These are phyloP conservation scores for Chlorospingus semifuscus DNA, from an alignment of 2,797 vertebrate species.

Conservation along the genomic window DNA sequence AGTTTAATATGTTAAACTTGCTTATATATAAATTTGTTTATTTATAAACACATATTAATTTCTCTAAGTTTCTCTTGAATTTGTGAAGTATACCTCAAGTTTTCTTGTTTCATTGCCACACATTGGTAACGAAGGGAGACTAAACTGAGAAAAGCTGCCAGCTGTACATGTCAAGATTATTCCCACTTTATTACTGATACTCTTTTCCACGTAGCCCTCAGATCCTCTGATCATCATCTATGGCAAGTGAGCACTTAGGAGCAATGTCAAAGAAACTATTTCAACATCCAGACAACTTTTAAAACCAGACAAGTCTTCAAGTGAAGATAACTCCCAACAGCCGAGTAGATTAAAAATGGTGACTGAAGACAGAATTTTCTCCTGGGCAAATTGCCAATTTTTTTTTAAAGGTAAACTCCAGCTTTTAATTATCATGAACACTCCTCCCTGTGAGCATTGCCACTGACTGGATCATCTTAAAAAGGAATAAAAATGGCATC, in stretches of 20 bases:
- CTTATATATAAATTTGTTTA: background rate
- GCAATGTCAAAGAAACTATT: conserved; percentile 30
- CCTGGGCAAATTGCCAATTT: conserved; percentile 39
- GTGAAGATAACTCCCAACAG: conserved; percentile 23
- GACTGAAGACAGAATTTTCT: conserved; percentile 39
- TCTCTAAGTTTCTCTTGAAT: background rate
- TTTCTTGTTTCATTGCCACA: background rate
- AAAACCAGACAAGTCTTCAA: conserved; percentile 31
- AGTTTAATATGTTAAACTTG: background rate
- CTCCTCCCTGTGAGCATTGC: conserved; percentile 21
- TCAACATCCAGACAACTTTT: conserved; percentile 36
- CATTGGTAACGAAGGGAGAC: background rate
- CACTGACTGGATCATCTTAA: conserved; percentile 19
- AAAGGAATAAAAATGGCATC: conserved; percentile 53
- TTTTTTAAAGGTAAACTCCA: conserved; percentile 55
- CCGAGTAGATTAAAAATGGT: conserved; percentile 54
- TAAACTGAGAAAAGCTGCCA: background rate
- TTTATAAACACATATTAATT: background rate
- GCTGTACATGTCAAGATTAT: conserved; percentile 25
- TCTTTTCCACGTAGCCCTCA: background rate
- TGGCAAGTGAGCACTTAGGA: conserved; percentile 15
- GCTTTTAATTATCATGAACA: conserved; percentile 66
- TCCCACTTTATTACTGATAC: background rate
- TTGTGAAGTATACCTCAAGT: background rate
- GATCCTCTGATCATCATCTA: conserved; percentile 21